These are phyloP conservation scores for Eilema caniola DNA, from an alignment of 2,888 invertebrate species.

Conservation along the genomic window DNA sequence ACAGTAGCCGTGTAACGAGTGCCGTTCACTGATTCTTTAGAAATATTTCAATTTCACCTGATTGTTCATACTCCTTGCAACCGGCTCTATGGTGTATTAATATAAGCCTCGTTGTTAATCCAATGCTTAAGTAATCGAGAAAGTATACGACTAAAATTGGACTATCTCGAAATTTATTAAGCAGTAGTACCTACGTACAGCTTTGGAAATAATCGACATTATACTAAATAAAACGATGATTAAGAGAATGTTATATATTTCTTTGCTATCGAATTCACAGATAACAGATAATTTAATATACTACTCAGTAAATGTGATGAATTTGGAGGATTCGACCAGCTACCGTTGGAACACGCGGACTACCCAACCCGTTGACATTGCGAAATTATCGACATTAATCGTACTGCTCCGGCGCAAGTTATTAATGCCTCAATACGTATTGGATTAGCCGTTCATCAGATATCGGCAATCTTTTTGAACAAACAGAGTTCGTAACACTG, in stretches of 20 bases:
- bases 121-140: background rate
- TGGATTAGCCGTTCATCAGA: constrained; percentile 45
- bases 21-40: constrained; percentile 41
- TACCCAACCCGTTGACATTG: constrained; percentile 32
- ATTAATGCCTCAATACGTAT: constrained; percentile 51
- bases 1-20: constrained; percentile 63
- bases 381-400: constrained; percentile 45
- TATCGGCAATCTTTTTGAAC: constrained; percentile 19
- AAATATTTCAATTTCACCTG: constrained; percentile 43
- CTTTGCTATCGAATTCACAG: no score
- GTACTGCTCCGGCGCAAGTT: constrained; percentile 30
- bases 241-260: no score
- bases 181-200: no score
- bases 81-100: constrained; percentile 9
- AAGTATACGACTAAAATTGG: background rate
- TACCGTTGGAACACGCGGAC: background rate
- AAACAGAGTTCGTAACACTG: constrained; percentile 21
- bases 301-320: background rate
- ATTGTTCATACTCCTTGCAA: constrained; percentile 30
- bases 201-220: no score
- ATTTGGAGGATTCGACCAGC: background rate
- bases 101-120: background rate
- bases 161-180: background rate
- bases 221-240: no score
- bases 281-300: background rate